Base-by-base conservation (phyloP, 1,140 invertebrate genomes). In the Drosophila ambigua region DNA sequence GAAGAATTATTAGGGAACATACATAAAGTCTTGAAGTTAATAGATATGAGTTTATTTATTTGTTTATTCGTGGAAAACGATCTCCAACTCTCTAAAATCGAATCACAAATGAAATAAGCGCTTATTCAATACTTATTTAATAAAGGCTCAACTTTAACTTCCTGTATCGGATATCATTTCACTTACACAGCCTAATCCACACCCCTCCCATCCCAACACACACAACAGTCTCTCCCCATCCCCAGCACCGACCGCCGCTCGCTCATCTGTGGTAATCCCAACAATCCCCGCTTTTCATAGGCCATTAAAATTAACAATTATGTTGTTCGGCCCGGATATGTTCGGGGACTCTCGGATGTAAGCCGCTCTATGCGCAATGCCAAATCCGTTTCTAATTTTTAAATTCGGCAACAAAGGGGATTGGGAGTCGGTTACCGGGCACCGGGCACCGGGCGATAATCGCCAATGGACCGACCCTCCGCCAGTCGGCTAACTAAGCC, bases 281-380 rank as follows among this genome's bases (percentile, higher is more conserved):
- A 59, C 79, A 78, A 85, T 85, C 83, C 72, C 50, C 68, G 73
- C 59, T 68, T 76, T 87, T 85, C 81, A 87, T 87, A 87, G 78
- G 24, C 83, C 82, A 87, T 87, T 87, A 88, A 87, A 87, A 88
- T 85, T 76, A 87, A 88, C 82, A 88, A 82, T 74, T 77, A 62
- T 74, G 63, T 69, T 79, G 62, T 60, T 52, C 59, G 39, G 45
- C 31, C 15, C 43, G 41, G 9, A 72, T 15, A 11, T 58, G 23
- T 28, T 35, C 16, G 46, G 58, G 35, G 26, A 46, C 58, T 46
- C 57, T 60, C 63, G 77, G 66, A 68, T 75, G 62, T 79, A 46
- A 77, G 57, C 58, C 77, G 54, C 77, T 75, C 66, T 81, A 64
- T 71, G 82, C 77, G 72, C 77, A 81, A 78, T 75, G 65, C 53